Conservation (phyloP, 2,888 invertebrate genomes). For the Panopea generosa region DNA sequence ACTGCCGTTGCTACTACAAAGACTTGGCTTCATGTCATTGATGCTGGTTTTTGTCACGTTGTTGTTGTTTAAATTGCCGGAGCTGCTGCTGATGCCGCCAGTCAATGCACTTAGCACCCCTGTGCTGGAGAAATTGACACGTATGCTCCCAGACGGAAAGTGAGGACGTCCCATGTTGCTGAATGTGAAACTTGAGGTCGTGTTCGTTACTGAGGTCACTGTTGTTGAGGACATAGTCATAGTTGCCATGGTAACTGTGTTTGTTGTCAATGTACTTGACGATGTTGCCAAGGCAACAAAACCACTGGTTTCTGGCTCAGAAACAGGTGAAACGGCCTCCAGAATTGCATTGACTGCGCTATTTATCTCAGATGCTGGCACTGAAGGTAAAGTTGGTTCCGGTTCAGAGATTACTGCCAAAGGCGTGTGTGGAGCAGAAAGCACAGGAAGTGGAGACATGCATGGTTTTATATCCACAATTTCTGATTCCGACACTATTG, state of each 20-base stretch:
- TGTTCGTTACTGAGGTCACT: conserved; percentile 62
- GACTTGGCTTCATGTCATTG: conserved; percentile 23
- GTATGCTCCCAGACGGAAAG: conserved; percentile 55
- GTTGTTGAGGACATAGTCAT: conserved; percentile 64
- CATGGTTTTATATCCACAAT: conserved; percentile 29
- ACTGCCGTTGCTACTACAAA: conserved; percentile 38
- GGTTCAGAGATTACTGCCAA: conserved; percentile 21
- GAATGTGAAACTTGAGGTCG: conserved; percentile 54
- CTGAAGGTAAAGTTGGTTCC: conserved; percentile 23
- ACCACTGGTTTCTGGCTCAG: conserved; percentile 36
- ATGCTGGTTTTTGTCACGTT: background rate
- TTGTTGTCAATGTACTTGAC: conserved; percentile 56
- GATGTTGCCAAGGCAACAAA: conserved; percentile 56
- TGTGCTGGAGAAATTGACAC: conserved; percentile 52
- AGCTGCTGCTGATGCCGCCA: conserved; percentile 6
- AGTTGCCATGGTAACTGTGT: conserved; percentile 69
- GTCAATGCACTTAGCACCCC: conserved; percentile 47
- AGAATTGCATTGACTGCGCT: conserved; percentile 59
- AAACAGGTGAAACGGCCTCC: conserved; percentile 47
- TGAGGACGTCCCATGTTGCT: conserved; percentile 54
- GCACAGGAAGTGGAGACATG: conserved; percentile 39
- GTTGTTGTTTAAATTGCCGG: conserved; percentile 36
- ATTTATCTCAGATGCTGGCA: conserved; percentile 43
- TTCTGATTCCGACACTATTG: conserved; percentile 34
- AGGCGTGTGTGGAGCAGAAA: conserved; percentile 25